Percentiles rank a stretch among this genome's conserved stretches.
phyloP scores from a whole-genome alignment of 2,797 vertebrate species.

The Oryzias sinensis region DNA sequence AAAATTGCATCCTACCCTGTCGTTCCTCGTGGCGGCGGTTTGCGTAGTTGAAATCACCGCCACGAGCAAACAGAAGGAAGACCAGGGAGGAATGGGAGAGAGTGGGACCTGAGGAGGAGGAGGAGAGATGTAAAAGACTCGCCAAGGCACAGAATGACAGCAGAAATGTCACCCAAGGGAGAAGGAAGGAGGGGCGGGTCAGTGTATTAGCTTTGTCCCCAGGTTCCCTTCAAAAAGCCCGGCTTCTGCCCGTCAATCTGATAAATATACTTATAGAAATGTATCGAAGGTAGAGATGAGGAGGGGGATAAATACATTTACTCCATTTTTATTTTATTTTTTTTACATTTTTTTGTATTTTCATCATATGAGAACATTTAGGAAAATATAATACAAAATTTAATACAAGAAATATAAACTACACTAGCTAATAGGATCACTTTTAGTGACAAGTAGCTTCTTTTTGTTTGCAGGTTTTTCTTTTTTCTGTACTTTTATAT shows the following conservation, averaged over 20 bases:
- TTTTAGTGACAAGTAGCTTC: constrained; percentile 80
- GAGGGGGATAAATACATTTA: constrained; percentile 64
- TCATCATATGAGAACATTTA: constrained; percentile 85
- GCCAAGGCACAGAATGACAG: constrained; percentile 93
- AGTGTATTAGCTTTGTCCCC: constrained; percentile 68
- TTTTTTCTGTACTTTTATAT: constrained; percentile 72
- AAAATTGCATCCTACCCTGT: constrained; percentile 26
- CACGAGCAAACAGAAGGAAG: constrained; percentile 11
- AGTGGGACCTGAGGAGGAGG: constrained; percentile 63
- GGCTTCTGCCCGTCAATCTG: constrained; percentile 67
- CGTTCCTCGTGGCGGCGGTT: constrained; percentile 47
- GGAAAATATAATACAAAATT: constrained; percentile 99
- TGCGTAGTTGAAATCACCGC: constrained; percentile 30
- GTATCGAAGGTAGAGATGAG: constrained; percentile 28
- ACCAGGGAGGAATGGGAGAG: constrained; percentile 7
- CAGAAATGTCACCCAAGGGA: constrained; percentile 85
- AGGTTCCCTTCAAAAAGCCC: constrained; percentile 80
- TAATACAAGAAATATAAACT: constrained; percentile 90
- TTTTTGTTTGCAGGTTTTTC: constrained; percentile 53
- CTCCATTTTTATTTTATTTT: constrained; percentile 30
- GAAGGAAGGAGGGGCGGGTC: constrained; percentile 38
- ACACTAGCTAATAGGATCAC: constrained; percentile 80
- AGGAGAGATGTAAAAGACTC: constrained; percentile 81
- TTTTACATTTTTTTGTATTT: constrained; percentile 60
- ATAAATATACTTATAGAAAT: constrained; percentile 51